phyloP scores from a whole-genome alignment of 1,140 invertebrate genomes.

The Drosophila nebulosa region DNA sequence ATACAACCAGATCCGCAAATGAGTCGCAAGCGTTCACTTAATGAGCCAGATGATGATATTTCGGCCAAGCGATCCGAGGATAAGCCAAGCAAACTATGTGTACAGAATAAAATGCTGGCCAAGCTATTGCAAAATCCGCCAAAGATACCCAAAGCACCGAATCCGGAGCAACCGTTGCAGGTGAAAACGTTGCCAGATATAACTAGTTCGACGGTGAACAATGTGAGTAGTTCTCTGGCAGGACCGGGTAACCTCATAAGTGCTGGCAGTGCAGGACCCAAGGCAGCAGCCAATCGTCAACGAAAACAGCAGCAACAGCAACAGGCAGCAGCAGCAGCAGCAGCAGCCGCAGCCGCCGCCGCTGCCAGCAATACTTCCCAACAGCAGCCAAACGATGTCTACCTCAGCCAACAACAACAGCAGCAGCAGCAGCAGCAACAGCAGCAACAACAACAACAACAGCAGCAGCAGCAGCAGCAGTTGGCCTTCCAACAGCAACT shows the following conservation, averaged over 20 bases:
- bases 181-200: conserved; percentile 83
- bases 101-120: conserved; percentile 93
- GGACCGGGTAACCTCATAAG: conserved; percentile 65
- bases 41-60: conserved; percentile 84
- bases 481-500: conserved; percentile 61
- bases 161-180: conserved; percentile 85
- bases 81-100: conserved; percentile 86
- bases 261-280: conserved; percentile 57
- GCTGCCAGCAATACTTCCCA: conserved; percentile 20
- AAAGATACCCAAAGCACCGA: conserved; percentile 83
- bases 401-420: conserved; percentile 80
- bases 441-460: conserved; percentile 73
- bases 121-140: conserved; percentile 90
- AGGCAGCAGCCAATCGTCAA: conserved; percentile 56
- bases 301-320: conserved; percentile 72
- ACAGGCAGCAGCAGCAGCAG: conserved; percentile 49
- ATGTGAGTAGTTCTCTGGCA: conserved; percentile 53
- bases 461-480: conserved; percentile 65
- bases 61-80: conserved; percentile 82
- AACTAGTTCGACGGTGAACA: conserved; percentile 81
- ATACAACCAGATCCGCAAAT: conserved; percentile 83
- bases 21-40: conserved; percentile 86
- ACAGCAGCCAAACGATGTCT: conserved; percentile 82
- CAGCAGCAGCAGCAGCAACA: conserved; percentile 44
- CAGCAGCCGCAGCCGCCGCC: conserved; percentile 48